Base-by-base conservation (phyloP, 1,140 invertebrate genomes). In the Sinella curviseta region DNA sequence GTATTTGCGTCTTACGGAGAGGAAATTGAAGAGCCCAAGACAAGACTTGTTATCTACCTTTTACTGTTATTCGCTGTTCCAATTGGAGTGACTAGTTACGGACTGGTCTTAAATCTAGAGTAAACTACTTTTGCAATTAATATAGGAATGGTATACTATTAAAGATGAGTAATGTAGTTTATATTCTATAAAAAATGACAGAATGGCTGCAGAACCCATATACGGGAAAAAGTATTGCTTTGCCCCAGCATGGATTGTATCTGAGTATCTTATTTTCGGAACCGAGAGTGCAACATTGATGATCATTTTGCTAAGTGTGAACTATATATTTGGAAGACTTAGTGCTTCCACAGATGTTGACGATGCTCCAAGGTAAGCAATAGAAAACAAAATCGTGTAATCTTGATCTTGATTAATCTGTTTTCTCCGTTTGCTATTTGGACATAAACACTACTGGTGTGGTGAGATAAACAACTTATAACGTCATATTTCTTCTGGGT, bases 21-120 rank as follows among this genome's bases (percentile, higher is more conserved):
- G 16, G 74, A 75, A 24, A 26, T 54, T n/a, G 24, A 75, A n/a
- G 74, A 48, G 12, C 39, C 74, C 3, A 75, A 75, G 36, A 1
- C 39, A 28, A 20, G 74, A 36, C 39, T 75, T 3, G 34, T 48
- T 75, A 2, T 75, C 33, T 75, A 39, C 74, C 24, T 8, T 54
- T 12, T 75, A 8, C 24, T 75, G 8, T 8, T 54, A 3, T 8
- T 75, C 8, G 20, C 2, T 30, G 16, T 75, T 26, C 74, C 74
- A 39, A 48, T 75, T 36, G 74, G 74, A 24, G 28, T 48, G 17
- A 54, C 28, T 24, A 75, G 33, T 24, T 75, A 75, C 28, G 74
- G 74, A 39, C 8, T 70, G 8, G 65, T 70, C 12, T 14, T 70
- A 31, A 70, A 70, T 12, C 26, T 31, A 70, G 65, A 70, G 57